Evolutionary conservation across 2,113 vertebrate genomes (phyloP).

Genomic region (Cercopithecus mona): DNA sequence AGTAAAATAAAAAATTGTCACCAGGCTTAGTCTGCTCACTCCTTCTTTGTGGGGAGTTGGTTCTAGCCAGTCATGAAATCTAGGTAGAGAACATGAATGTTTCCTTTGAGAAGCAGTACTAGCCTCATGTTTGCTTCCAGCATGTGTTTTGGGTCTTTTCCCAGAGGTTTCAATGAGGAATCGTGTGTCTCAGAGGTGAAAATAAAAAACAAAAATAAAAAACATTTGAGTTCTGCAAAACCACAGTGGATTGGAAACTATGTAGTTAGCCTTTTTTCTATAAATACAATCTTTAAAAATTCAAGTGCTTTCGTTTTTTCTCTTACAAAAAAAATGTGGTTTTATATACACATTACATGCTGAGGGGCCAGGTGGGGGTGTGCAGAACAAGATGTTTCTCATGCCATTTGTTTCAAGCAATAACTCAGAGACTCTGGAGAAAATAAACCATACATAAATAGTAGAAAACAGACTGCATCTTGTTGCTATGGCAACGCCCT

Average conservation of each 20-base stretch:
- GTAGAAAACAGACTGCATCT: constrained; percentile 86
- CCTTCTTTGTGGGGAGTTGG: neutral
- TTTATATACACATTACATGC: constrained; percentile 68
- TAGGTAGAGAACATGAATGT: neutral
- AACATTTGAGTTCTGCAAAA: constrained; percentile 66
- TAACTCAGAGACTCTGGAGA: constrained; percentile 83
- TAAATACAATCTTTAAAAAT: constrained; percentile 59
- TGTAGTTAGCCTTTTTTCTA: constrained; percentile 62
- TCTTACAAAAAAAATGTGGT: constrained; percentile 52
- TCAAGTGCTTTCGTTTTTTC: constrained; percentile 45
- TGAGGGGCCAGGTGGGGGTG: neutral
- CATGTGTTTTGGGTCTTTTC: constrained; percentile 48
- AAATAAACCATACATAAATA: constrained; percentile 88
- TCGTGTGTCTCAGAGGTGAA: constrained; percentile 55
- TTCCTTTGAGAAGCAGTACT: constrained; percentile 50
- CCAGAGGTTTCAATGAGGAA: constrained; percentile 52
- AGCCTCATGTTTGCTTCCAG: constrained; percentile 51
- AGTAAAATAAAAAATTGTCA: constrained; percentile 26
- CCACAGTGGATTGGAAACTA: constrained; percentile 44
- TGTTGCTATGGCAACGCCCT: constrained; percentile 89
- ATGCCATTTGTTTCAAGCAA: constrained; percentile 79
- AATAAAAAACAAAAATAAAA: constrained; percentile 58
- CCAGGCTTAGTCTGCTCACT: neutral
- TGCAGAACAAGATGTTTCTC: constrained; percentile 80
- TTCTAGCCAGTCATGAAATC: constrained; percentile 6